Conservation (phyloP, 2,113 vertebrate species). For the Verasper variegatus region DNA sequence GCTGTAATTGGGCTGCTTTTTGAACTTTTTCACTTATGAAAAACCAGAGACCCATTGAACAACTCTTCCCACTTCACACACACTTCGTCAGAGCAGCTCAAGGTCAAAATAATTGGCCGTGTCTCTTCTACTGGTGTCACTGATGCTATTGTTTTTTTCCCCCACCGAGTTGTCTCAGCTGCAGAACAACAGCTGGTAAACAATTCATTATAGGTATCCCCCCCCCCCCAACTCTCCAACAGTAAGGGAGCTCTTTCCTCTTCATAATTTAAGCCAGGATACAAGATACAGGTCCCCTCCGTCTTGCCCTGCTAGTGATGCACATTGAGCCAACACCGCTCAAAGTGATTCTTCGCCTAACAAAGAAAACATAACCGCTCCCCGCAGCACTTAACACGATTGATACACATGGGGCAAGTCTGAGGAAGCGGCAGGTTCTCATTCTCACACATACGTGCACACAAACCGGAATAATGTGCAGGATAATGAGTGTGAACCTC, state of each 20-base stretch:
- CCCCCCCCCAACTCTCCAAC: background rate
- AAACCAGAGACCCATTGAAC: slow-evolving; percentile 20
- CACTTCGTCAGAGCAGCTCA: slow-evolving; percentile 19
- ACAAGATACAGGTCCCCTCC: slow-evolving; percentile 49
- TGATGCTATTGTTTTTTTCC: slow-evolving; percentile 28
- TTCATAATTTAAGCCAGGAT: slow-evolving; percentile 58
- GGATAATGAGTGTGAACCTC: slow-evolving; percentile 45
- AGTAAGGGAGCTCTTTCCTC: slow-evolving; percentile 41
- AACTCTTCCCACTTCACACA: slow-evolving; percentile 34
- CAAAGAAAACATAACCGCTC: slow-evolving; percentile 59
- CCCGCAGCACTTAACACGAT: slow-evolving; percentile 39
- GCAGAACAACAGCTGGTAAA: slow-evolving; percentile 52
- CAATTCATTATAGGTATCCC: slow-evolving; percentile 42
- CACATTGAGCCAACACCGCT: slow-evolving; percentile 53
- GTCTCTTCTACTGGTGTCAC: slow-evolving; percentile 41
- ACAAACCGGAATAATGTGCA: slow-evolving; percentile 33
- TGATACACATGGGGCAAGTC: slow-evolving; percentile 38
- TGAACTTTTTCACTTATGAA: slow-evolving; percentile 39
- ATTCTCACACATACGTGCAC: background rate
- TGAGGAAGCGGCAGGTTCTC: slow-evolving; percentile 27
- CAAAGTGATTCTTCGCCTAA: slow-evolving; percentile 57
- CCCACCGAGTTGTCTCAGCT: slow-evolving; percentile 8
- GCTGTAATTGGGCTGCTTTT: slow-evolving; percentile 65
- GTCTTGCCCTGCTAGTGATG: slow-evolving; percentile 54
- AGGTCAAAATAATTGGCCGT: slow-evolving; percentile 70